Base-by-base conservation (phyloP, 2,888 invertebrate species). In the Apamea monoglypha region DNA sequence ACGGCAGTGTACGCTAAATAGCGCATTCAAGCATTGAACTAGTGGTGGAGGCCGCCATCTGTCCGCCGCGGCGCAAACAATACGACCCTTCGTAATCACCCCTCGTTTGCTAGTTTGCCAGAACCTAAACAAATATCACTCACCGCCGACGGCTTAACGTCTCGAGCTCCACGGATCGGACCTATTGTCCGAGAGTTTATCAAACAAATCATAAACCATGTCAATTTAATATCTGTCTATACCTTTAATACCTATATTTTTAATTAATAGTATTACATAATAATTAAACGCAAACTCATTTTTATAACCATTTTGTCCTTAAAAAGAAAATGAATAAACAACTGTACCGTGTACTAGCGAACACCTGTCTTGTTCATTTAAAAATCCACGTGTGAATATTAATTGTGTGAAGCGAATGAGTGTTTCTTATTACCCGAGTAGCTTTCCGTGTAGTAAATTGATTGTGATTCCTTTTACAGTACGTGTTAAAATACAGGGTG, bases 1-100 rank as follows among this genome's bases (percentile, higher is more conserved):
- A 94, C 93, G 92, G 94, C 95, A 94, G 94, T 95, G 95, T 94
- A 94, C 95, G 95, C 96, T 96, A 96, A 96, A 96, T 95, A 96
- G 96, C 96, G 96, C 96, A 96, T 96, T 96, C 94, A 94, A 95
- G 94, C 96, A 94, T 94, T 92, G 94, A 95, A 92, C 90, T 91
- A 91, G 91, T 87, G 91, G 88, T 88, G 90, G 86, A 89, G 91
- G 92, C 92, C 93, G 95, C 95, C 96, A 96, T 96, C 96, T 97
- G 96, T 94, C 96, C 93, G 96, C 96, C 94, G 92, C 93, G 92
- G 90, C 87, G 91, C 95, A 95, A 95, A 96, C 96, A 96, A 96
- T 94, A 90, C 93, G 92, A 94, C 96, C 96, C 96, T 94, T 92
- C 92, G 92, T 92, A 94, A 94, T 95, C 94, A 94, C 95, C 96